Evolutionary conservation across 2,797 vertebrate species (phyloP).

Genomic region (Crocodylus rhombifer): DNA sequence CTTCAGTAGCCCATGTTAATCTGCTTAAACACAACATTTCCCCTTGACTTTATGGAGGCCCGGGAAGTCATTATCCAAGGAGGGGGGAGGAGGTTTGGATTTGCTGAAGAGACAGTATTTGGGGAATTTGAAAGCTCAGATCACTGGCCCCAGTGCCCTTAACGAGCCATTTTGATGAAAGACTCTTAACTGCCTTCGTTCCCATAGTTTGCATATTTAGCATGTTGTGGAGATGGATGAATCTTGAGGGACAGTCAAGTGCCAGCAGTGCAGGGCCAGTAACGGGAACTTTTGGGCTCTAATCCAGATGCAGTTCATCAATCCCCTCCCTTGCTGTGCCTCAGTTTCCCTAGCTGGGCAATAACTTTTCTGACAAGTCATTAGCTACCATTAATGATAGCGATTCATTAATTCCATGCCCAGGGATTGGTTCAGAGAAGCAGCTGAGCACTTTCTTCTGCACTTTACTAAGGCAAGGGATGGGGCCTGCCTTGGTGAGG

Average conservation of each 20-base stretch:
- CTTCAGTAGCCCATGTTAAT: background rate
- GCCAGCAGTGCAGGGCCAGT: background rate
- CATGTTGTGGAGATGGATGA: background rate
- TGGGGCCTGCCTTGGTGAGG: background rate
- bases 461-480: background rate
- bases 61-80: background rate
- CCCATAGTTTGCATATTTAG: background rate
- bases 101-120: background rate
- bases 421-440: background rate
- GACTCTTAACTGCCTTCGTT: background rate
- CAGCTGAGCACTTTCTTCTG: background rate
- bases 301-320: background rate
- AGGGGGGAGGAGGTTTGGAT: background rate
- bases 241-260: background rate
- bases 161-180: background rate
- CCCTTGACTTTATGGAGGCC: background rate
- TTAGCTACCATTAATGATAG: background rate
- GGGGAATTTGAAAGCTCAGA: background rate
- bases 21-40: background rate
- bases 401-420: too few relatives aligned
- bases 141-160: background rate
- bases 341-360: background rate
- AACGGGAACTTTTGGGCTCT: background rate
- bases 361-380: background rate
- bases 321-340: background rate